Evolutionary conservation across 2,113 vertebrate species (phyloP), one percentile per base, ranked within the genome.

Genomic region (Xenopus borealis): DNA sequence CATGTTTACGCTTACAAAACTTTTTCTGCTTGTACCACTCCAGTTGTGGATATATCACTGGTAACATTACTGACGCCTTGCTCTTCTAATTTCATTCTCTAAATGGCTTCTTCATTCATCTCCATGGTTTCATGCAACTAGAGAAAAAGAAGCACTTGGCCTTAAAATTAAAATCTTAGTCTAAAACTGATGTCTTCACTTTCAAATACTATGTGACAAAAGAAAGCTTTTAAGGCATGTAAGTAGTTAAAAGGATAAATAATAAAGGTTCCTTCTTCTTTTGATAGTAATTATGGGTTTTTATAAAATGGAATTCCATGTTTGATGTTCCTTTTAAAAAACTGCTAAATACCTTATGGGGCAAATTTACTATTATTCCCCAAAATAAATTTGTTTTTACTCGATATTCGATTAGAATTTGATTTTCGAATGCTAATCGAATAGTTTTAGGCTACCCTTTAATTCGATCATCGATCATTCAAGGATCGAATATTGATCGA

Each of bases 91-190:
- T 67, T 67, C 23, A 62, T 10, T 75, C 64, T 67, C 55, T 57
- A 55, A 57, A n/a, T 16, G 44, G 66, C 57, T 75, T 47, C 66
- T 68, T 68, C 65, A 62, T 75, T 75, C 65, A 75, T 75, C 66
- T 18, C 72, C 66, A 69, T 75, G 72, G 72, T 75, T 75, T n/a
- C n/a, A 75, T 65, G 68, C 61, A 75, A 62, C 13, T 23, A 52
- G 57, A 17, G 68, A 57, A 67, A 62, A 75, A 75, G 40, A 65
- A 67, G 46, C 55, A 19, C 57, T 58, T 68, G 72, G 66, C n/a
- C 72, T 75, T 12, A 61, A 62, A 75, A 75, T 75, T 23, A 67
- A 65, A 62, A 57, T 57, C 23, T 69, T n/a, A 52, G 57, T 62
- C n/a, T 23, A 52, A n/a, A 11, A 14, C 44, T 7, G 18, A n/a